phyloP scores from a whole-genome alignment of 2,888 invertebrate species.

The Leptinotarsa juncta region DNA sequence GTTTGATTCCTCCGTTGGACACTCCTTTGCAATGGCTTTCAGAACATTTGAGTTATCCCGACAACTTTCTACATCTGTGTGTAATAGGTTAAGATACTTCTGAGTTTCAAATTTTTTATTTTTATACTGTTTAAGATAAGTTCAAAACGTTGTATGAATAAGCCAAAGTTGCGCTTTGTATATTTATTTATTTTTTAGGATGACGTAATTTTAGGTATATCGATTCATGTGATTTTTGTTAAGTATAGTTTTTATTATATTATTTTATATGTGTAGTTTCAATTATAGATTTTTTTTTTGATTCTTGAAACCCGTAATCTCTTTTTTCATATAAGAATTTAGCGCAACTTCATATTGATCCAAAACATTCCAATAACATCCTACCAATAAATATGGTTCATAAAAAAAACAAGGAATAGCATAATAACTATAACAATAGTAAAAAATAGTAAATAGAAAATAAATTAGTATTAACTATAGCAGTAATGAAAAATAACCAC shows the following conservation, averaged over 20 bases:
- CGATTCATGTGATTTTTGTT: not conserved
- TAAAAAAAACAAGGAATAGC: too few relatives aligned
- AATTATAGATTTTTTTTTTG: too few relatives aligned
- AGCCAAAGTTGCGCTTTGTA: not conserved
- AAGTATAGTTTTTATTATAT: not conserved
- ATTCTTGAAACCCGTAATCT: too few relatives aligned
- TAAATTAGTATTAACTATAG: too few relatives aligned
- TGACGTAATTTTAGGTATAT: not conserved
- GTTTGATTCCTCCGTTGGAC: conserved; percentile 86
- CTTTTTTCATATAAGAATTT: too few relatives aligned
- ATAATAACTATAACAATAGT: too few relatives aligned
- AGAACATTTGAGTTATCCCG: conserved; percentile 97
- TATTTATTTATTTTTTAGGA: not conserved
- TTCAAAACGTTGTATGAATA: not conserved
- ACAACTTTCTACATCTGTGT: conserved; percentile 95
- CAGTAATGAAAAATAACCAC: too few relatives aligned
- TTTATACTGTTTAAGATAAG: conserved; percentile 4
- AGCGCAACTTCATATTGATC: too few relatives aligned
- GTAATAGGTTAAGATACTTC: conserved; percentile 55
- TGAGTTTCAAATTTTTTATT: not conserved
- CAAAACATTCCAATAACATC: too few relatives aligned
- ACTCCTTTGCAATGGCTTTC: conserved; percentile 97
- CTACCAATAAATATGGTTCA: too few relatives aligned
- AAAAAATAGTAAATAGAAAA: too few relatives aligned
- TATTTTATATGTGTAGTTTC: too few relatives aligned